Evolutionary conservation across 2,888 invertebrate species (phyloP), one percentile per base, ranked within the genome.

Genomic region (Aspidiotus destructor): DNA sequence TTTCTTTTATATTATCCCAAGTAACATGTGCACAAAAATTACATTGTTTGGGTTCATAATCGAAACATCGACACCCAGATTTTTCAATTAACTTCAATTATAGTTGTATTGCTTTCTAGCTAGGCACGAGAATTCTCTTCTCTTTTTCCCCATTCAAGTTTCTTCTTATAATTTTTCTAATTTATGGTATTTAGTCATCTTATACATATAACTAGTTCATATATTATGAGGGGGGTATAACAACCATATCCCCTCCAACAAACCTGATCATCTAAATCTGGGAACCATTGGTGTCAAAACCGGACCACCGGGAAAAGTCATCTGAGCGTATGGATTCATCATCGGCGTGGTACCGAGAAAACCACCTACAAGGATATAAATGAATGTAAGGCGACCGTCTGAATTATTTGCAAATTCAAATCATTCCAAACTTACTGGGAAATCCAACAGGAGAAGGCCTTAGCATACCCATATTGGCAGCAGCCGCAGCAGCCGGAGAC

Each of bases 241-340:
- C 76, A 80, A 81, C 77, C 81, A 80, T 78, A 80, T 79, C 77
- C 79, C 80, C 78, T 79, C 79, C 76, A 77, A 76, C 72, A 80
- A 78, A 77, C 84, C 83, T 80, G 85, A 86, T 89, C 89, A 91
- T 84, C 90, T 88, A 83, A 85, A 91, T 80, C 90, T 86, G 74
- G 89, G 90, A 89, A 91, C 88, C 83, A 85, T 83, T 72, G 81
- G 83, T 74, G 84, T 80, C 76, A 81, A 76, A 78, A 80, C 79
- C 71, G 79, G 80, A 73, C 77, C 79, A 72, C 80, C 81, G 70
- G 80, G 82, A 75, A 81, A 81, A 70, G 78, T 79, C 78, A 79
- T 79, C 73, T 81, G 82, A 52, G 72, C 74, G 67, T 75, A 74
- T 15, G 72, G 73, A 68, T 71, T 72, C 71, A 73, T 72, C 71